Evolutionary conservation across 2,888 invertebrate species (phyloP).

Genomic region (Bombyx huttoni): DNA sequence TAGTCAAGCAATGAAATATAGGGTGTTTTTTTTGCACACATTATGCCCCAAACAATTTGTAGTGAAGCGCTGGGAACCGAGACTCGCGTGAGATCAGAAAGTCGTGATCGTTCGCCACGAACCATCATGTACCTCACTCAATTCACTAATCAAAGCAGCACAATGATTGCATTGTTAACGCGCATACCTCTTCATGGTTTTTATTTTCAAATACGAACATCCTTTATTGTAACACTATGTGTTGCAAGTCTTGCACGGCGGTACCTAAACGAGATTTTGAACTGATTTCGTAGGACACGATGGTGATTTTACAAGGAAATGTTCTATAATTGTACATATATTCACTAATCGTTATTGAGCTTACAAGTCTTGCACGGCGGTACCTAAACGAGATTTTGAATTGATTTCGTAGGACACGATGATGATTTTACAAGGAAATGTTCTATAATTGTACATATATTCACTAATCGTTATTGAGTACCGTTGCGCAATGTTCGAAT

Average conservation of each 20-base stretch:
- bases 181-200: slow-evolving; percentile 31
- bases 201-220: slow-evolving; percentile 11
- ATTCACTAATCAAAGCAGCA: slow-evolving; percentile 49
- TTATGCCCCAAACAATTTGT: slow-evolving; percentile 37
- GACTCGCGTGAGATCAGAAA: slow-evolving; percentile 46
- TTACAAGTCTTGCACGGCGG: not conserved
- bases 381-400: not conserved
- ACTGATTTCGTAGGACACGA: too few relatives aligned
- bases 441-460: too few relatives aligned
- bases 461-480: not conserved
- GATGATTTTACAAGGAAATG: too few relatives aligned
- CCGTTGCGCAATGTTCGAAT: not conserved
- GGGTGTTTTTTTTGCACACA: slow-evolving; percentile 31
- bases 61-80: slow-evolving; percentile 42
- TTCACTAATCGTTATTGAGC: not conserved
- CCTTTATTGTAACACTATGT: not conserved
- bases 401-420: too few relatives aligned
- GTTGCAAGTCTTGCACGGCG: not conserved
- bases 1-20: not conserved
- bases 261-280: not conserved
- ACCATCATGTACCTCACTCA: slow-evolving; percentile 31
- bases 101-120: slow-evolving; percentile 56
- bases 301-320: too few relatives aligned
- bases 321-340: too few relatives aligned
- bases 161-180: slow-evolving; percentile 52